These are phyloP conservation scores for Philopotamus ludificatus DNA, from an alignment of 1,140 invertebrate species.

Conservation along the genomic window DNA sequence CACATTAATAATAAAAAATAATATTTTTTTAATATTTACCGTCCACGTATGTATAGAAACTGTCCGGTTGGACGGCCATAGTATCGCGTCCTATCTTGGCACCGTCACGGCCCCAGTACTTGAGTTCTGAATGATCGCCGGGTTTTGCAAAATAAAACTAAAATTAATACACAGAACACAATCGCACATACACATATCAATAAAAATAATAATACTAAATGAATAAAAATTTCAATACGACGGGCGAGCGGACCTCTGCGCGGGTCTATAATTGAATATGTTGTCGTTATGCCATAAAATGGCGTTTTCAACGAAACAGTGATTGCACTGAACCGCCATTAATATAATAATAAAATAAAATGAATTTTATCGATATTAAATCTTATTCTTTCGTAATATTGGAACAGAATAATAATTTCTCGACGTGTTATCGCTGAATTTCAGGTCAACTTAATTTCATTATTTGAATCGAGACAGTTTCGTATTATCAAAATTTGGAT, in stretches of 20 bases:
- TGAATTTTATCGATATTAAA: too few relatives aligned
- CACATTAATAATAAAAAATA: constrained; percentile 9
- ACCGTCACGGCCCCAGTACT: constrained; percentile 30
- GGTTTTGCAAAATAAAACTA: constrained; percentile 40
- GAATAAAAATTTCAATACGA: neutral
- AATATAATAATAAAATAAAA: neutral
- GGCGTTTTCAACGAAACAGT: neutral
- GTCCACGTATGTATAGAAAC: constrained; percentile 40
- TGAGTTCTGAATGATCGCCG: constrained; percentile 20
- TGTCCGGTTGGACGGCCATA: constrained; percentile 29
- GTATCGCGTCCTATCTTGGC: constrained; percentile 18
- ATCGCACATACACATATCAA: constrained; percentile 7
- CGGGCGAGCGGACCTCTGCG: neutral
- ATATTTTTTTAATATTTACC: constrained; percentile 37
- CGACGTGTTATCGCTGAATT: too few relatives aligned
- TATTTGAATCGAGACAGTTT: too few relatives aligned
- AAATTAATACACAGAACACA: constrained; percentile 35
- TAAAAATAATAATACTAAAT: constrained; percentile 6
- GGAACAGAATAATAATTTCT: too few relatives aligned
- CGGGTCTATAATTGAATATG: neutral
- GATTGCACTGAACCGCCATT: neutral
- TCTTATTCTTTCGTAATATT: too few relatives aligned
- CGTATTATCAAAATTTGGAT: too few relatives aligned
- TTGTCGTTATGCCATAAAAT: neutral
- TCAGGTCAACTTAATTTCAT: too few relatives aligned